A percentile compares a stretch with the other conserved stretches of the same genome.
These are phyloP conservation scores for Setophaga petechia DNA, from an alignment of 2,113 vertebrate species.

Conservation along the genomic window DNA sequence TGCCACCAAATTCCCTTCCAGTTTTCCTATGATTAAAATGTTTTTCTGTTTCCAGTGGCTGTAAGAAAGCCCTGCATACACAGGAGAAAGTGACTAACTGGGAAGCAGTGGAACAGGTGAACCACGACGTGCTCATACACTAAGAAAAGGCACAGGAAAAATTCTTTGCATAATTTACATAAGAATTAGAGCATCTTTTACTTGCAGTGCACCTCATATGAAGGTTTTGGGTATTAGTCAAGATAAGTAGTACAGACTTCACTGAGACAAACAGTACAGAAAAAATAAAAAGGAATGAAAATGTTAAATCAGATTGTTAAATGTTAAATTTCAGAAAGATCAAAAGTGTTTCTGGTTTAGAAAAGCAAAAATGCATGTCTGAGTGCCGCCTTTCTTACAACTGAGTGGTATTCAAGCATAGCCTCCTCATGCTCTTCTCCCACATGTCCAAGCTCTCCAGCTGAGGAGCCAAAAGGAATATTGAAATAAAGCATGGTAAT, in stretches of 20 bases:
- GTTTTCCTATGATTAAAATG: neutral
- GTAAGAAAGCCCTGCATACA: slow-evolving; percentile 28
- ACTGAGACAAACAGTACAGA: neutral
- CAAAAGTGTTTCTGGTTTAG: neutral
- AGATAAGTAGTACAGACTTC: neutral
- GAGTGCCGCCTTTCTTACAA: neutral
- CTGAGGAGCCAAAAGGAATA: neutral
- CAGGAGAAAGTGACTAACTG: slow-evolving; percentile 18
- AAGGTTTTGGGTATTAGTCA: neutral
- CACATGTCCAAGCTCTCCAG: neutral
- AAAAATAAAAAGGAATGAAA: neutral
- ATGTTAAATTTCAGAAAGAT: neutral
- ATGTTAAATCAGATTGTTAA: neutral
- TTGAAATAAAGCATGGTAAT: rapidly evolving
- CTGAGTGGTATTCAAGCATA: neutral
- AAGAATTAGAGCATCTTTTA: neutral
- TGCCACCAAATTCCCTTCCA: neutral
- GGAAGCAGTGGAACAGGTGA: neutral
- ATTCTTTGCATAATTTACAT: neutral
- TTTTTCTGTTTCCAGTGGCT: neutral
- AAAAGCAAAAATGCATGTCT: neutral
- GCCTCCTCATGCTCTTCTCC: neutral
- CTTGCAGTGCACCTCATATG: neutral
- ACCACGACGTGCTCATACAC: neutral
- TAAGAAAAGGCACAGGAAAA: neutral